Conservation (phyloP, 2,888 invertebrate genomes). For the Leptopilina syphax region DNA sequence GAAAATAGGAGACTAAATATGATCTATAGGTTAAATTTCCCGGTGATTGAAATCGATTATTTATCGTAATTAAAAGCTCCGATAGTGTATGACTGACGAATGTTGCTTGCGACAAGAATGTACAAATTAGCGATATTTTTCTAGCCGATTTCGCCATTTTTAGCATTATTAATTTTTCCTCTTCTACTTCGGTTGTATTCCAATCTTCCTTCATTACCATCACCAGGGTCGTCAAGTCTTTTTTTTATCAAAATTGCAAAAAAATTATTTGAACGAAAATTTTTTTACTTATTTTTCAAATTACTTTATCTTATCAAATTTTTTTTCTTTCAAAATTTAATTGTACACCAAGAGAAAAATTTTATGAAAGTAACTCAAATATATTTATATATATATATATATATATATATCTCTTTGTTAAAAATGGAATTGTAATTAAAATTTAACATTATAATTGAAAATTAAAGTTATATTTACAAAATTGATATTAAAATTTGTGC, state of each 20-base stretch:
- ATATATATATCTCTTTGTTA: no score
- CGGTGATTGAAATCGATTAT: constrained; percentile 46
- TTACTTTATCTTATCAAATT: no score
- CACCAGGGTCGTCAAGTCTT: background rate
- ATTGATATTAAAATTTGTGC: no score
- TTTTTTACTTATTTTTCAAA: no score
- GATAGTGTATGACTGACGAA: constrained; percentile 19
- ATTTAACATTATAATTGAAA: no score
- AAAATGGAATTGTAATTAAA: no score
- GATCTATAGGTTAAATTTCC: constrained; percentile 32
- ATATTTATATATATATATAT: no score
- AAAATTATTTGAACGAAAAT: background rate
- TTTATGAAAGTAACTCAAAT: no score
- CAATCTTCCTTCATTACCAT: constrained; percentile 1
- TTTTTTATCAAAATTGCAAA: background rate
- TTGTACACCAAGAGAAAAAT: no score
- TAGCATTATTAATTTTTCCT: constrained; percentile 28
- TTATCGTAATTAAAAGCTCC: constrained; percentile 42
- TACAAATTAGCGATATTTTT: constrained; percentile 27
- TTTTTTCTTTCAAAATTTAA: no score
- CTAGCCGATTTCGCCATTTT: constrained; percentile 28
- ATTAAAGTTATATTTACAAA: no score
- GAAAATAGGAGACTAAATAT: constrained; percentile 57
- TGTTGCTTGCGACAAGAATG: constrained; percentile 13
- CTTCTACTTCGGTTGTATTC: background rate